Base-by-base conservation (phyloP, 2,888 invertebrate species). In the Orthonychiurus folsomi region DNA sequence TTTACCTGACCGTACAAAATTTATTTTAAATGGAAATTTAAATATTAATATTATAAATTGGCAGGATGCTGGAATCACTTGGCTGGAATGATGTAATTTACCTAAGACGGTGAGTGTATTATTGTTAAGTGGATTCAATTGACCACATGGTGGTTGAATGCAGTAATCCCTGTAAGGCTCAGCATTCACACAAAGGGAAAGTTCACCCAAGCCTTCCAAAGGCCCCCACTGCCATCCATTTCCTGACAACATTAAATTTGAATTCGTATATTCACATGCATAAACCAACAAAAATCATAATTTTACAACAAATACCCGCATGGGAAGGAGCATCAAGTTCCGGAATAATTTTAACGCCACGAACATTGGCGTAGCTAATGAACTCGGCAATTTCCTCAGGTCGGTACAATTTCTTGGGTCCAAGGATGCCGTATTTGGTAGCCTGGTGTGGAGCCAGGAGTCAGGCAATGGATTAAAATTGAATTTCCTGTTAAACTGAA, bases 141-240 rank as follows among this genome's bases (percentile, higher is more conserved):
- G 74, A 0, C 75, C 75, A 66, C 91, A 91, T 0, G 91, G 91
- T 1, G 91, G 90, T 75, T 90, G 86, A 9, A 89, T 83, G 74
- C 91, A 91, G 65, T 79, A 83, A 0, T 79, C 76, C 2, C 86
- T 80, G 88, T 89, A 91, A 0, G 86, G 85, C 62, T 83, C 81
- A 68, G 85, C 84, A 76, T 89, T 89, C 3, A 90, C 83, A 76
- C 90, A 91, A 65, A 89, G 81, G 2, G 88, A 88, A 50, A 91
- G 78, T 60, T 87, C 85, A 0, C 90, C 91, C 58, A 88, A 78
- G 0, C 88, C 75, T 63, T 70, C 82, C n/a, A 28, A 72, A 25
- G 76, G 63, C 2, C 73, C 74, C 73, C 74, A 74, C 58, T 74
- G 73, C 75, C 75, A 75, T 1, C 74, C 75, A 60, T 70, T 69